Base-by-base conservation (phyloP, 2,888 invertebrate genomes). In the Platycnemis pennipes region DNA sequence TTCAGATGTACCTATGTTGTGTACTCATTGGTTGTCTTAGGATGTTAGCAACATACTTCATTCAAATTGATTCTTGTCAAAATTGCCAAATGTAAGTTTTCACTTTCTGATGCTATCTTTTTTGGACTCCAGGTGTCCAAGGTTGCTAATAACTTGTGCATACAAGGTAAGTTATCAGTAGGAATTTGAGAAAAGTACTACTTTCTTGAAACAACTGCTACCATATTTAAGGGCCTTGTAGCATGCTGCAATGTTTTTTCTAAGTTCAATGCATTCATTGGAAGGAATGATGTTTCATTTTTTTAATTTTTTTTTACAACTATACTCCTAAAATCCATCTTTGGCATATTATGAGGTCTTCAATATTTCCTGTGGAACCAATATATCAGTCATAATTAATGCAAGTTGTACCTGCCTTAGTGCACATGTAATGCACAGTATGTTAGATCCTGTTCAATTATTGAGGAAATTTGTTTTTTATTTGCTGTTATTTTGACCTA, bases 91-190 rank as follows among this genome's bases (percentile, higher is more conserved):
- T 77, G 22, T 63, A 63, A 63, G n/a, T 63, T n/a, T 63, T 22
- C 63, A 63, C n/a, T 63, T 77, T 77, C 77, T 77, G 77, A 63
- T 56, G 69, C 44, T 91, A 19, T 91, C 44, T 91, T 37, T 63
- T 91, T 56, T 91, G 91, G 91, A 63, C 63, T 91, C 91, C 91
- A 91, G 91, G 91, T 91, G 91, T 44, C 4, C 63, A 63, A 91
- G 63, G 44, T 91, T 63, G 56, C 42, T n/a, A 44, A 45, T 63
- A 63, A 44, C 42, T 63, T 63, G 42, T 42, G 37, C 22, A 16
- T 63, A 5, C 26, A 91, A 91, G 91, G 91, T 91, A 63, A 91
- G 91, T 91, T 44, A n/a, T 56, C 13, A 63, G n/a, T 63, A 63
- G 63, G 69, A 63, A 42, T 63, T 91, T 56, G 16, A 63, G 91